Conservation (phyloP, 37 sponge, comb jelly and placozoan species). For the Spongia lamella region DNA sequence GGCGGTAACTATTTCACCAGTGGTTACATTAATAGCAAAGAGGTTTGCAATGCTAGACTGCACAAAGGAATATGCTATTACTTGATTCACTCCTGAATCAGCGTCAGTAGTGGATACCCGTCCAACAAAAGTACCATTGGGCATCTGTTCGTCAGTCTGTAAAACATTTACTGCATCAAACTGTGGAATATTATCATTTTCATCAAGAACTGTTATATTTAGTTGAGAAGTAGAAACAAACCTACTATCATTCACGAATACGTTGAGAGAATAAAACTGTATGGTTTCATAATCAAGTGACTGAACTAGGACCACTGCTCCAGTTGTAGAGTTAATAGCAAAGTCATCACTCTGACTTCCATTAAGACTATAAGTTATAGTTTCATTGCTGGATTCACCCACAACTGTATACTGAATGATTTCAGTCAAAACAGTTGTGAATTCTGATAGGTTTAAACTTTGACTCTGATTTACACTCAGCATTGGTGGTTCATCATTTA, state of each 20-base stretch:
- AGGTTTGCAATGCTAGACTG: not conserved
- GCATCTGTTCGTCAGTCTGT: not conserved
- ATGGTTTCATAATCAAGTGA: conserved; percentile 43
- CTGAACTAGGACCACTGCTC: conserved; percentile 12
- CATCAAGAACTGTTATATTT: conserved; percentile 52
- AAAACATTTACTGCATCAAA: conserved; percentile 7
- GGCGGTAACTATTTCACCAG: conserved; percentile 58
- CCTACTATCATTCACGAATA: conserved; percentile 54
- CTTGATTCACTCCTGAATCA: conserved; percentile 54
- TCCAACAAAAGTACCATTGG: not conserved
- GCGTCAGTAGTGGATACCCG: conserved; percentile 50
- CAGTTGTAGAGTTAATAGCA: conserved; percentile 24
- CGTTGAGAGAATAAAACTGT: conserved; percentile 31
- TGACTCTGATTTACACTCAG: conserved; percentile 31
- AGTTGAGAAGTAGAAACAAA: conserved; percentile 11
- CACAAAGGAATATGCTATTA: conserved; percentile 35
- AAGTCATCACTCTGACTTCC: conserved; percentile 41
- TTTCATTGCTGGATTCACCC: conserved; percentile 5
- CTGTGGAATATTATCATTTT: conserved; percentile 65
- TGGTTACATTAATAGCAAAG: conserved; percentile 34
- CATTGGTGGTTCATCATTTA: conserved; percentile 51
- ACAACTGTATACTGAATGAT: conserved; percentile 28
- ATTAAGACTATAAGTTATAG: conserved; percentile 38
- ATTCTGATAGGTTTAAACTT: conserved; percentile 40
- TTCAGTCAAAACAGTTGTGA: conserved; percentile 1